Conservation (phyloP, 2,113 vertebrate genomes). For the Elaphurus davidianus region DNA sequence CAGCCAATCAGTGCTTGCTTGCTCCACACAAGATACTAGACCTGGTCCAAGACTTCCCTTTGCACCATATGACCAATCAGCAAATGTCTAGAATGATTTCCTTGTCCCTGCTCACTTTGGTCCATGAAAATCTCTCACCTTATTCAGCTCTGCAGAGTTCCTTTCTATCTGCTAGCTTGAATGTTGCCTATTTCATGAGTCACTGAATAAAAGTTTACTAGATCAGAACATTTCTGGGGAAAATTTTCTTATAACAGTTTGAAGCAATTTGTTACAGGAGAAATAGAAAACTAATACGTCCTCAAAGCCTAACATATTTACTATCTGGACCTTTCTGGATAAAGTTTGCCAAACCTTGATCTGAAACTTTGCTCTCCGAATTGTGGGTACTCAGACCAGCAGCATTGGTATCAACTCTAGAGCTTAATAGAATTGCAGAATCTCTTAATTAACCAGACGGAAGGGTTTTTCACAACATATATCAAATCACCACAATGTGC, state of each 20-base stretch:
- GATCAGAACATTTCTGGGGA: not conserved
- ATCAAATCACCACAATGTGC: not conserved
- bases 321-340: not conserved
- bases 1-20: not conserved
- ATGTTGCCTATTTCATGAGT: not conserved
- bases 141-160: not conserved
- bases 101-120: not conserved
- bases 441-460: not conserved
- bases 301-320: constrained; percentile 2
- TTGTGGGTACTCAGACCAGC: not conserved
- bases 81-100: not conserved
- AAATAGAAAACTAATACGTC: not conserved
- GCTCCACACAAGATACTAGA: not conserved
- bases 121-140: not conserved
- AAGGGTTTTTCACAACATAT: not conserved
- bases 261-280: not conserved
- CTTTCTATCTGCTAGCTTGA: not conserved
- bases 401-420: not conserved
- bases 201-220: not conserved
- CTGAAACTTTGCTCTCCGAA: not conserved
- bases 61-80: not conserved
- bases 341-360: not conserved
- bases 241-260: not conserved
- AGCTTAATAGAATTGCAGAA: not conserved
- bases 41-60: not conserved